Evolutionary conservation across 2,113 vertebrate genomes (phyloP).

Genomic region (Tetrax tetrax): DNA sequence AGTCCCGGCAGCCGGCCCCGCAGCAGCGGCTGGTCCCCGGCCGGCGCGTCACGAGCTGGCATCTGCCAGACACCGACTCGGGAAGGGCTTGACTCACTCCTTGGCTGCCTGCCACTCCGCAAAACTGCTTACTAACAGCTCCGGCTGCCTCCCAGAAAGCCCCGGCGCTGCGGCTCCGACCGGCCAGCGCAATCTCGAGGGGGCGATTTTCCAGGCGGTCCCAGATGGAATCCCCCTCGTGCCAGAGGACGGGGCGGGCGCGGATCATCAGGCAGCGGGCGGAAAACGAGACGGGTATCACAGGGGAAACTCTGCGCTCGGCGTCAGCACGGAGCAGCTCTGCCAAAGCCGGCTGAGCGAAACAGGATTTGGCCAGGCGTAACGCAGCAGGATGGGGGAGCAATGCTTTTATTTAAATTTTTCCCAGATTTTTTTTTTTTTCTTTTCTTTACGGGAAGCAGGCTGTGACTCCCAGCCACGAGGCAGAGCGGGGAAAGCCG

Average conservation of each 20-base stretch:
- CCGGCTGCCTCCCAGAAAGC: slow-evolving; percentile 40
- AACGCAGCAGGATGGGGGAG: background rate
- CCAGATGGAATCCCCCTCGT: background rate
- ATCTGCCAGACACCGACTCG: slow-evolving; percentile 31
- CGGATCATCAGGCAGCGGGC: background rate
- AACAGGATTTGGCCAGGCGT: background rate
- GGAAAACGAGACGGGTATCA: slow-evolving; percentile 12
- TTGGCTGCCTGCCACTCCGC: slow-evolving; percentile 65
- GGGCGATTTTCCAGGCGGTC: slow-evolving; percentile 18
- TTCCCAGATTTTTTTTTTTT: background rate
- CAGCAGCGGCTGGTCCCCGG: background rate
- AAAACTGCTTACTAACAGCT: slow-evolving; percentile 69
- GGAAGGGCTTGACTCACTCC: slow-evolving; percentile 62
- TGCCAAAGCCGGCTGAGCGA: background rate
- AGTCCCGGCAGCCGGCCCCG: background rate
- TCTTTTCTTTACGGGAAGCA: background rate
- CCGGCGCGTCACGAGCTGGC: slow-evolving; percentile 45
- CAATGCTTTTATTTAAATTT: background rate
- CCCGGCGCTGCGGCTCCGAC: background rate
- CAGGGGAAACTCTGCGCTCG: background rate
- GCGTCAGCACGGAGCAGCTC: background rate
- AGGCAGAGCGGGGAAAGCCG: background rate
- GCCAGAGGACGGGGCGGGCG: background rate
- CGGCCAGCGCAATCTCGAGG: background rate
- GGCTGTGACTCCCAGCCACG: background rate